Evolutionary conservation across 2,888 invertebrate genomes (phyloP), one percentile per base, ranked within the genome.

Genomic region (Drosophila algonquin): DNA sequence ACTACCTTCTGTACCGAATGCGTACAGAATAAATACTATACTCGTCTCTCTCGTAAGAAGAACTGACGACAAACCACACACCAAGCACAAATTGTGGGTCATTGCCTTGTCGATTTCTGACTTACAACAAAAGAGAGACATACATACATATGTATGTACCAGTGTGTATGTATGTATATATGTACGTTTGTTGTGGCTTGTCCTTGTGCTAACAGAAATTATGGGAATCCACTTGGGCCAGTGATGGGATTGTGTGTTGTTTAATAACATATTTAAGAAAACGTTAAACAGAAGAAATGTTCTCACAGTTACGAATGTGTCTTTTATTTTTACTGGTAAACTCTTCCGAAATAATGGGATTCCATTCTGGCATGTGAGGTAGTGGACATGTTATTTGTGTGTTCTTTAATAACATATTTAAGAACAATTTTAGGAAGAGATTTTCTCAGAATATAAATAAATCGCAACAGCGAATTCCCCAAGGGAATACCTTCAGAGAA

Each of bases 21-120:
- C 69, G 68, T 68, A 45, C 18, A 44, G 9, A 64, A 30, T 27
- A 44, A 57, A 63, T 14, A 40, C 40, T 21, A 0, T 21, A 21
- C 21, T 21, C 21, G 21, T 21, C 21, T 21, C 21, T 21, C 21
- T n/a, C n/a, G 6, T 40, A 21, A 57, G 57, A 57, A 57, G 57
- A 57, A 57, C 57, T 35, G 35, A 48, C 47, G 45, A 54, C 30
- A 44, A 61, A 16, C 61, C 18, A 21, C 57, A 54, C 21, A 55
- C 55, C 50, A 45, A 44, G 10, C 55, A n/a, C 6, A 7, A 44
- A 51, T 67, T 68, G 69, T 67, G 50, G 65, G 65, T 67, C 65
- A 67, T 46, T 67, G 69, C 65, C 65, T 67, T 68, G 65, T 68
- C 65, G 69, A 67, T 50, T 68, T 45, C 65, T 47, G 51, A 51